Conservation (phyloP, 1,140 invertebrate species). For the Drosophila carrolli region DNA sequence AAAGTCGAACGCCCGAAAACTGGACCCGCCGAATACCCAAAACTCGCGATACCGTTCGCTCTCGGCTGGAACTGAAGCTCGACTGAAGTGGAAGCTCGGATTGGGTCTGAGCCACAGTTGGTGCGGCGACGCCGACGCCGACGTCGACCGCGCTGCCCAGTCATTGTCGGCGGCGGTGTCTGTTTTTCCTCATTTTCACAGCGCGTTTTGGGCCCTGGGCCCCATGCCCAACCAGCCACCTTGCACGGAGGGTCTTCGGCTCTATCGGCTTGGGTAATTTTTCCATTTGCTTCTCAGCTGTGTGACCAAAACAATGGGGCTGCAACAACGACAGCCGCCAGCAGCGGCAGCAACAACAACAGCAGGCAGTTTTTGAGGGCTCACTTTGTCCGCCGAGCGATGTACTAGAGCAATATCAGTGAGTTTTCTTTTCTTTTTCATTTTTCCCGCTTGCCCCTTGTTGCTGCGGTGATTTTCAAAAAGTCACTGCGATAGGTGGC, state of each 20-base stretch:
- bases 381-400: slow-evolving; percentile 48
- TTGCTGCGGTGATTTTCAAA: slow-evolving; percentile 46
- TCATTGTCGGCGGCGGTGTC: slow-evolving; percentile 58
- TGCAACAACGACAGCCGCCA: slow-evolving; percentile 28
- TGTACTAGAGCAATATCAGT: slow-evolving; percentile 52
- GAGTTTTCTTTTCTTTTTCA: slow-evolving; percentile 44
- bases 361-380: slow-evolving; percentile 55
- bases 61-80: slow-evolving; percentile 58
- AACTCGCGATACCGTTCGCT: slow-evolving; percentile 39
- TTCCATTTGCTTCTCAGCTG: slow-evolving; percentile 75
- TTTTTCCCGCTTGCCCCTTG: slow-evolving; percentile 27
- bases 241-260: slow-evolving; percentile 62
- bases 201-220: slow-evolving; percentile 49
- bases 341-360: slow-evolving; percentile 23
- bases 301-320: slow-evolving; percentile 77
- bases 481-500: slow-evolving; percentile 31
- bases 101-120: slow-evolving; percentile 41
- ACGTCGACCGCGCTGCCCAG: slow-evolving; percentile 11
- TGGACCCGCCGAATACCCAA: slow-evolving; percentile 14
- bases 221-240: slow-evolving; percentile 57
- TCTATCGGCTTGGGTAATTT: slow-evolving; percentile 70
- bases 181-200: slow-evolving; percentile 80
- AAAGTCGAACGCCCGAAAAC: slow-evolving; percentile 15
- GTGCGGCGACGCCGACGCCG: slow-evolving; percentile 6
- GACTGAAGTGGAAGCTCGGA: slow-evolving; percentile 51